Conservation (phyloP, 2,888 invertebrate species). For the Eubasilissa splendida region DNA sequence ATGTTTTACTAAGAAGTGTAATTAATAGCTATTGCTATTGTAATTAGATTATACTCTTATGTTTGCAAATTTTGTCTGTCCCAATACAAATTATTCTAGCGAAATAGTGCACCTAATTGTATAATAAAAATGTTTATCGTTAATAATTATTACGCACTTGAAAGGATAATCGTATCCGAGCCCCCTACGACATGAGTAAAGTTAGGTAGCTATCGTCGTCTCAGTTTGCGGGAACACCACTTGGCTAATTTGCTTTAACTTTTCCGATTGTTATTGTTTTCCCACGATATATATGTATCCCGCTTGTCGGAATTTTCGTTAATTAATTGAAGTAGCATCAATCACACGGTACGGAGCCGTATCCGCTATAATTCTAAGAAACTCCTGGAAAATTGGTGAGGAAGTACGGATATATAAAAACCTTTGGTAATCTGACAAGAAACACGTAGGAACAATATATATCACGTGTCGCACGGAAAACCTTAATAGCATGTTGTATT, state of each 20-base stretch:
- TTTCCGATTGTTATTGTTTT: constrained; percentile 51
- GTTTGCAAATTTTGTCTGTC: no score
- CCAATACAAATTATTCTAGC: no score
- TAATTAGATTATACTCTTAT: no score
- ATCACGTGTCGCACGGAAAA: constrained; percentile 6
- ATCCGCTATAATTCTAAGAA: not conserved
- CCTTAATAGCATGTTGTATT: constrained; percentile 19
- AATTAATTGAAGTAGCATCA: constrained; percentile 48
- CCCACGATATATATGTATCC: not conserved
- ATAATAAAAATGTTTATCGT: no score
- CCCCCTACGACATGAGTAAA: no score
- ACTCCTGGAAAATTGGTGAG: not conserved
- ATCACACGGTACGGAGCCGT: constrained; percentile 29
- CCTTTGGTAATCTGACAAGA: not conserved
- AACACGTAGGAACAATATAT: constrained; percentile 32
- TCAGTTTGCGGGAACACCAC: constrained; percentile 29
- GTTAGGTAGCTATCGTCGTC: no score
- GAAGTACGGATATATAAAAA: not conserved
- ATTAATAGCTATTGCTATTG: no score
- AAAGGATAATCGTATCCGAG: no score
- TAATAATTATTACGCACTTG: no score
- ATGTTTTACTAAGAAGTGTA: no score
- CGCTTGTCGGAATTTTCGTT: constrained; percentile 25
- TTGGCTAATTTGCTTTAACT: constrained; percentile 51
- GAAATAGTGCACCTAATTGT: no score